A percentile compares a stretch with the other conserved stretches of the same genome.
Evolutionary conservation across 1,140 invertebrate genomes (phyloP).

Genomic region (Pinna nobilis): DNA sequence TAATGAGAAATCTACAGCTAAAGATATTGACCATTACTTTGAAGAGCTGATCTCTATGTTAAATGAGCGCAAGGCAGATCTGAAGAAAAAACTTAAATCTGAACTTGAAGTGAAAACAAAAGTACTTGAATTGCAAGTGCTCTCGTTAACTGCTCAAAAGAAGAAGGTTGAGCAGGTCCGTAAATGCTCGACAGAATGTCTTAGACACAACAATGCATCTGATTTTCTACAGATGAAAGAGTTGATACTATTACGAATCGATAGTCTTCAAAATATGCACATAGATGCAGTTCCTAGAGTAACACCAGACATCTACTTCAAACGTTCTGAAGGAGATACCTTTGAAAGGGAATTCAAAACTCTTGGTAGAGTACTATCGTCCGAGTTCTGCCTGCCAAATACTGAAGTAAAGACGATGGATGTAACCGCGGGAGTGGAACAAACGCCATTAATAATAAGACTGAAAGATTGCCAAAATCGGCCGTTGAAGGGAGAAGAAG

Average conservation of each 20-base stretch:
- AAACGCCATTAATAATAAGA: slow-evolving; percentile 13
- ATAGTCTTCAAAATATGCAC: slow-evolving; percentile 2
- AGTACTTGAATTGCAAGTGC: slow-evolving; percentile 15
- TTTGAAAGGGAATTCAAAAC: slow-evolving; percentile 15
- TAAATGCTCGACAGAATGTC: slow-evolving; percentile 36
- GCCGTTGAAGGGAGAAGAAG: slow-evolving; percentile 20
- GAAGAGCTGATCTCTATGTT: background rate
- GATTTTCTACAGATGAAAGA: slow-evolving; percentile 39
- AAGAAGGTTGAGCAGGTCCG: slow-evolving; percentile 26
- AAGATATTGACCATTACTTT: slow-evolving; percentile 34
- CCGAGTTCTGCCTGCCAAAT: slow-evolving; percentile 28
- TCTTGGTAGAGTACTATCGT: slow-evolving; percentile 31
- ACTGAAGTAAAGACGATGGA: slow-evolving; percentile 31
- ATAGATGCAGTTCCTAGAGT: slow-evolving; percentile 11
- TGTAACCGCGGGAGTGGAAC: slow-evolving; percentile 20
- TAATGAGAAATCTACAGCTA: slow-evolving; percentile 27
- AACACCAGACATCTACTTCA: slow-evolving; percentile 24
- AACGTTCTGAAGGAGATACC: slow-evolving; percentile 4
- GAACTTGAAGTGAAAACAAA: slow-evolving; percentile 26
- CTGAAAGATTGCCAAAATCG: slow-evolving; percentile 30
- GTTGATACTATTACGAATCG: slow-evolving; percentile 23
- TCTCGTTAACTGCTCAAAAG: background rate
- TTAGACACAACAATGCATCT: slow-evolving; percentile 32
- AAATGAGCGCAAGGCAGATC: slow-evolving; percentile 22
- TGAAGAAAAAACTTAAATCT: slow-evolving; percentile 19